A percentile compares a stretch with the other conserved stretches of the same genome.
Evolutionary conservation across 2,113 vertebrate species (phyloP).

Genomic region (Callospermophilus lateralis): DNA sequence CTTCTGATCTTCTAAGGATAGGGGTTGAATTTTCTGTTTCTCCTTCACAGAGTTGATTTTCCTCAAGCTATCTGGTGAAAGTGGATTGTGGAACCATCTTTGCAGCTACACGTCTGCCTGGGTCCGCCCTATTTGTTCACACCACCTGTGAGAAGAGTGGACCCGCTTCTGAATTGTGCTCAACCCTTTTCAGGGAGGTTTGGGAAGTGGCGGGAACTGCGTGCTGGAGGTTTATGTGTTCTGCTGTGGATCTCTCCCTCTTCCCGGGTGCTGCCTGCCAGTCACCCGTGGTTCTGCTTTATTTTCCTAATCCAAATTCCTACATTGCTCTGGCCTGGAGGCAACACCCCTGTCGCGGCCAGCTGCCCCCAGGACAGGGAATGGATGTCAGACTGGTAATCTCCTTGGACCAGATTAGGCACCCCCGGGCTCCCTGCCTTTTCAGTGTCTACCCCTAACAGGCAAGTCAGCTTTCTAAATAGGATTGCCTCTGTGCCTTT

Average conservation of each 20-base stretch:
- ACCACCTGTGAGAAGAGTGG: not conserved
- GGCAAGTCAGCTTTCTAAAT: not conserved
- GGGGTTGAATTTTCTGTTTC: not conserved
- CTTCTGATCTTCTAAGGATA: not conserved
- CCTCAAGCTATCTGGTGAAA: not conserved
- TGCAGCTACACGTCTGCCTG: not conserved
- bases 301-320: not conserved
- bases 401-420: not conserved
- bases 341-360: not conserved
- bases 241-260: not conserved
- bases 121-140: not conserved
- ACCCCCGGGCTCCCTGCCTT: not conserved
- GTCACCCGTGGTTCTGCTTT: not conserved
- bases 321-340: not conserved
- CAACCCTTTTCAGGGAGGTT: not conserved
- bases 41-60: not conserved
- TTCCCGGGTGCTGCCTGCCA: not conserved
- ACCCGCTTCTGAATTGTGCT: not conserved
- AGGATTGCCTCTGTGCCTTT: not conserved
- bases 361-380: not conserved
- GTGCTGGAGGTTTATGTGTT: not conserved
- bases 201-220: not conserved
- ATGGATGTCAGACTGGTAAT: not conserved
- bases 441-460: not conserved
- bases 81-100: not conserved